Evolutionary conservation across 1,140 invertebrate genomes (phyloP).

Genomic region (Panulirus ornatus): DNA sequence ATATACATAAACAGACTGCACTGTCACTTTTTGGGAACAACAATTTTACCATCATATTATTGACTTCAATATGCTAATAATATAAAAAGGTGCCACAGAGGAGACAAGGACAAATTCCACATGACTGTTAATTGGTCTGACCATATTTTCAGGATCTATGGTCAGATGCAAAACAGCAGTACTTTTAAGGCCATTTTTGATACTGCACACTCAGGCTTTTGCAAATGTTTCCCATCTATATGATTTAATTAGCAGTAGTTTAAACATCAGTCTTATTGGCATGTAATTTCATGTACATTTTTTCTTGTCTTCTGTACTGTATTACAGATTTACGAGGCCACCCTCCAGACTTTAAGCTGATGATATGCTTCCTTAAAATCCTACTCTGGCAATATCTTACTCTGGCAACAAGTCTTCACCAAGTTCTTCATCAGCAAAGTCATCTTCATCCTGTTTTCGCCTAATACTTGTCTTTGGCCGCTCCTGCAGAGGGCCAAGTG

Average conservation of each 20-base stretch:
- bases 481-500: conserved; percentile 85
- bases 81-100: too few relatives aligned
- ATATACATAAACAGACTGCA: too few relatives aligned
- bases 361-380: neutral
- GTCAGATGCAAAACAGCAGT: too few relatives aligned
- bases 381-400: neutral
- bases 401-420: conserved; percentile 88
- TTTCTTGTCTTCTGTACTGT: neutral
- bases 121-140: too few relatives aligned
- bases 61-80: too few relatives aligned
- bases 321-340: neutral
- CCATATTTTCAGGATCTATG: too few relatives aligned
- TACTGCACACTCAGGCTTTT: too few relatives aligned
- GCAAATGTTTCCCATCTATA: too few relatives aligned
- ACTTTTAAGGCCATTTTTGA: too few relatives aligned
- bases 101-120: too few relatives aligned
- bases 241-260: neutral
- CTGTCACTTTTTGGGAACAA: too few relatives aligned
- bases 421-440: conserved; percentile 89
- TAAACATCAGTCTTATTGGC: neutral
- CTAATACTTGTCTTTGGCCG: conserved; percentile 87
- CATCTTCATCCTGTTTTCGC: conserved; percentile 84
- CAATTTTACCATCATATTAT: too few relatives aligned
- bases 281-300: neutral
- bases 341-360: neutral